phyloP scores from a whole-genome alignment of 2,888 invertebrate species.

The Plemyria rubiginata region DNA sequence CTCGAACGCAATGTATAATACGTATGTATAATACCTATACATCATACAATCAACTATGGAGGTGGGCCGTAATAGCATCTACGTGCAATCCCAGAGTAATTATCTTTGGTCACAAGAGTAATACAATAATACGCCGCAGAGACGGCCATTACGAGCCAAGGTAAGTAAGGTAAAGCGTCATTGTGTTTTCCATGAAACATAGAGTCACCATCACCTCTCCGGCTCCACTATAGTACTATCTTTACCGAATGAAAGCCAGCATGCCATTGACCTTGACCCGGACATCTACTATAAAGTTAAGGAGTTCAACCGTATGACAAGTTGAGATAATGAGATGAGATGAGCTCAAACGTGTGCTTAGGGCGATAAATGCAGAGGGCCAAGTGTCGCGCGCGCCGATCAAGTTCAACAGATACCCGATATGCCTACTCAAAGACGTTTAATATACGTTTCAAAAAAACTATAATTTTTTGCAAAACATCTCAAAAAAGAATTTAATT shows the following conservation, averaged over 20 bases:
- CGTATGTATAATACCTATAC: conserved; percentile 36
- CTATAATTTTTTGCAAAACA: no score
- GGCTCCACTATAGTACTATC: not conserved
- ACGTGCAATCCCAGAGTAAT: conserved; percentile 73
- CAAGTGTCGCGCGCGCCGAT: conserved; percentile 44
- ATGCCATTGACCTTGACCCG: conserved; percentile 21
- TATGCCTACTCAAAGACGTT: no score
- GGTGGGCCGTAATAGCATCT: conserved; percentile 66
- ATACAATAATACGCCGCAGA: conserved; percentile 63
- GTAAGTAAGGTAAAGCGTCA: conserved; percentile 45
- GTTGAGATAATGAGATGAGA: conserved; percentile 37
- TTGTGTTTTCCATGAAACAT: conserved; percentile 31
- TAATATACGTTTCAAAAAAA: no score
- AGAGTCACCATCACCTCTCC: not conserved
- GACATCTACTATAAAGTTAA: conserved; percentile 23
- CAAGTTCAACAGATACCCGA: conserved; percentile 55
- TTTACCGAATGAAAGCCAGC: conserved; percentile 21
- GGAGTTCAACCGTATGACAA: conserved; percentile 24
- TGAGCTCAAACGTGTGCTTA: conserved; percentile 30
- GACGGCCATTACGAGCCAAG: conserved; percentile 60
- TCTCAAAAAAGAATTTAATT: no score
- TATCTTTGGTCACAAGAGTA: conserved; percentile 70
- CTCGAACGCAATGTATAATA: conserved; percentile 20
- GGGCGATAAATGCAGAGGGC: conserved; percentile 37
- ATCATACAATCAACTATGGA: conserved; percentile 49